These are phyloP conservation scores for Falco rusticolus DNA, from an alignment of 2,797 vertebrate species.

Conservation along the genomic window DNA sequence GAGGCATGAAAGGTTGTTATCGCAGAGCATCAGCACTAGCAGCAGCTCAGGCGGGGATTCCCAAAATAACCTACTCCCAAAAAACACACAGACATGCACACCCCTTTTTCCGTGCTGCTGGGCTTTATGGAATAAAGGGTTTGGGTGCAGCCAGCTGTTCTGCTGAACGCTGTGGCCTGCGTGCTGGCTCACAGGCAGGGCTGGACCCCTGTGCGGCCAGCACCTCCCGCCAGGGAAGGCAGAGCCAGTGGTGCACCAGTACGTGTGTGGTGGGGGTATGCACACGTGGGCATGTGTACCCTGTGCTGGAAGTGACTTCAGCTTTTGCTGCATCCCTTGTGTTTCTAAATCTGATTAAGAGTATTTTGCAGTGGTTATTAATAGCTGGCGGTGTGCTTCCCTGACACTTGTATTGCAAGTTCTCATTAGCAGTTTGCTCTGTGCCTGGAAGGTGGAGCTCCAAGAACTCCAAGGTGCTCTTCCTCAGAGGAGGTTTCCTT, in stretches of 20 bases:
- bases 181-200: neutral
- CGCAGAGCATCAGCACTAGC: slow-evolving; percentile 36
- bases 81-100: neutral
- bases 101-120: neutral
- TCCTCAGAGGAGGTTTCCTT: neutral
- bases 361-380: neutral
- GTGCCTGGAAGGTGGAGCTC: neutral
- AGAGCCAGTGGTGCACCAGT: neutral
- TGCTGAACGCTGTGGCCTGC: neutral
- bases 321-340: neutral
- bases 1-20: slow-evolving; percentile 56
- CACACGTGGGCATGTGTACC: accelerated
- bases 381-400: neutral
- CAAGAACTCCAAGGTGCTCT: neutral
- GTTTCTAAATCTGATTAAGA: neutral
- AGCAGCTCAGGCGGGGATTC: slow-evolving; percentile 13
- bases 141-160: neutral
- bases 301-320: neutral
- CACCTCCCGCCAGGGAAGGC: neutral
- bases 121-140: neutral
- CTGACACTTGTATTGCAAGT: neutral
- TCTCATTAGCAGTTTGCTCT: neutral
- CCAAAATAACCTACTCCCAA: slow-evolving; percentile 20
- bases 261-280: accelerated
- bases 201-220: neutral